Evolutionary conservation across 2,888 invertebrate species (phyloP), one percentile per base, ranked within the genome.

Genomic region (Subacronicta megacephala): DNA sequence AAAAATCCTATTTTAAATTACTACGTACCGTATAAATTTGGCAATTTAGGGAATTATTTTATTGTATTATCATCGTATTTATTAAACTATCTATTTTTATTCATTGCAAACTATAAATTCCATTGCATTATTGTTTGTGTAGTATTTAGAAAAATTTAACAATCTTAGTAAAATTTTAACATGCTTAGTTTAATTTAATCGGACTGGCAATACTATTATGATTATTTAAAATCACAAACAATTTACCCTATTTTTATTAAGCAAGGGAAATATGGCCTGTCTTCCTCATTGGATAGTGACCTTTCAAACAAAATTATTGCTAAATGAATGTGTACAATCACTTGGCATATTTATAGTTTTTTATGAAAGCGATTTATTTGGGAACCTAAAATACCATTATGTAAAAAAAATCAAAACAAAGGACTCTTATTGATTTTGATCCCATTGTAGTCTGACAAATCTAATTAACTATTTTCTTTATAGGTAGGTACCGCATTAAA

Each of bases 1-100:
- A 91, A 91, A 90, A 87, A 83, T 75, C 75, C 88, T 90, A 89
- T 86, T 75, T 81, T 84, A 84, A 81, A 83, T 77, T 79, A 72
- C 88, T 92, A 92, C 85, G 78, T 93, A 93, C 87, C 80, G 90
- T 80, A 90, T 83, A 90, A 91, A 88, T 89, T 90, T 90, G 92
- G 90, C 89, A 89, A 87, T 90, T 63, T 58, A 89, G 87, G 85
- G 87, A 89, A 85, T 86, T 85, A 82, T 85, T 89, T 90, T 87
- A 87, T 87, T 85, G 84, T 85, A 85, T 85, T 82, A 80, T 75
- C 76, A 79, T 89, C 82, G 77, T 84, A 83, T 88, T 87, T 80
- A 78, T 76, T 75, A 62, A 26, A 74, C 84, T 90, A 88, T 85
- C 86, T 88, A 88, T 80, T 78, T 82, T 80, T 80, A 81, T 78